Evolutionary conservation across 2,113 vertebrate species (phyloP).

Genomic region (Archilochus colubris): DNA sequence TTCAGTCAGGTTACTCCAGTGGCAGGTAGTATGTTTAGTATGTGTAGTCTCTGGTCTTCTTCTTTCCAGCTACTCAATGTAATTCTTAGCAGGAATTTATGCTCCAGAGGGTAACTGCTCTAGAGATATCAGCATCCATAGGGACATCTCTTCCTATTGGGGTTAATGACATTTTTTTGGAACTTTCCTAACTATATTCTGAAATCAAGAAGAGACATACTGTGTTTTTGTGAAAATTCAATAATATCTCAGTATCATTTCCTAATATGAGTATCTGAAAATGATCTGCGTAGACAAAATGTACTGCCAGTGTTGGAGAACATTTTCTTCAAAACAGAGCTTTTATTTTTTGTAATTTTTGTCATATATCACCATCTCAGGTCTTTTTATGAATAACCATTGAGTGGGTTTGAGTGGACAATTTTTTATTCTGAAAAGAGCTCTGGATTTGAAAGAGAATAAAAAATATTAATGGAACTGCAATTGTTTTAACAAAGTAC

Average conservation of each 20-base stretch:
- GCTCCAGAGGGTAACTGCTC: background rate
- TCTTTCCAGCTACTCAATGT: background rate
- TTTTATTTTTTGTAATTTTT: constrained; percentile 29
- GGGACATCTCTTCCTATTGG: background rate
- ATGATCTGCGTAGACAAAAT: background rate
- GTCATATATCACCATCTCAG: background rate
- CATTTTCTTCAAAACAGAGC: constrained; percentile 19
- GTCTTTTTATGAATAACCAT: constrained; percentile 1
- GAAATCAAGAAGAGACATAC: background rate
- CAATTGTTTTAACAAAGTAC: background rate
- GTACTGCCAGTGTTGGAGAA: constrained; percentile 34
- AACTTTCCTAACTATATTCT: background rate
- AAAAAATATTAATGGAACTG: background rate
- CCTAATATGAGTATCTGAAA: constrained; percentile 1
- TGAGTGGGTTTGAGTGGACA: background rate
- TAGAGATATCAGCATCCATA: background rate
- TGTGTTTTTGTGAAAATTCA: constrained; percentile 11
- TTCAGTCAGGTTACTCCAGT: constrained; percentile 22
- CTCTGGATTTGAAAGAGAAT: background rate
- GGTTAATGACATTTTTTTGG: background rate
- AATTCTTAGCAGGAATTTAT: constrained; percentile 5
- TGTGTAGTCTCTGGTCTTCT: background rate
- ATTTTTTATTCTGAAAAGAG: constrained; percentile 1
- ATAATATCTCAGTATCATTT: background rate
- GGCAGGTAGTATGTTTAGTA: background rate